Evolutionary conservation across 1,140 invertebrate species (phyloP), one percentile per base, ranked within the genome.

Genomic region (Drosophila murphyi): DNA sequence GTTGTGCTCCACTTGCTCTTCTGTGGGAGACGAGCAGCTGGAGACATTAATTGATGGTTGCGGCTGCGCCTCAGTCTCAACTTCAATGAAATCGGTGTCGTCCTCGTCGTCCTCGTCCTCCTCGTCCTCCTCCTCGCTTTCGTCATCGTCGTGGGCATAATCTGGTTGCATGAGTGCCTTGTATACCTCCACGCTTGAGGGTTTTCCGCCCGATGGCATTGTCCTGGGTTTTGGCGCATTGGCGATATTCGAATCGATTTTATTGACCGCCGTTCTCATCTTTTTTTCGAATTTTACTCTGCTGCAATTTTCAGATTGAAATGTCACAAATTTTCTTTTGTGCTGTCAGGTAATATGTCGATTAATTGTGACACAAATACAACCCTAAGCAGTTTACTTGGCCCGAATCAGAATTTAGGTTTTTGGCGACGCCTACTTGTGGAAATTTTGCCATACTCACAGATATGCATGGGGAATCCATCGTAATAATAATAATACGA

Each of bases 21-120:
- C 28, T 4, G 41, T 5, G 2, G 31, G 6, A 20, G 3, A 6
- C 7, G 39, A 3, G 6, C 2, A 1, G 28, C 28, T 32, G 5
- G 29, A 20, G 20, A 20, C 20, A 20, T 20, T 20, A 20, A 20
- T 20, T 20, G 20, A 20, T 20, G 20, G 20, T 20, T 20, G 20
- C 2, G 55, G 8, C 41, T 43, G 29, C 2, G n/a, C 5, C 45
- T 54, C 57, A 7, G 3, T 20, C 28, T 47, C 39, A 3, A 51
- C 35, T 5, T 52, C 32, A 12, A 39, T 3, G 8, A 10, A 41
- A 91, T 97, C 98, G 78, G 98, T 98, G 8, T 97, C 98, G 0
- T 97, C 97, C 78, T 97, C 34, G 34, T 34, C 34, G 34, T 20
- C 20, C 20, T 20, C 20, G 1, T 20, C 20, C 20, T 20, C 20